A percentile compares a stretch with the other conserved stretches of the same genome.
phyloP scores from a whole-genome alignment of 2,888 invertebrate species.

The Minunthozetes semirufus region DNA sequence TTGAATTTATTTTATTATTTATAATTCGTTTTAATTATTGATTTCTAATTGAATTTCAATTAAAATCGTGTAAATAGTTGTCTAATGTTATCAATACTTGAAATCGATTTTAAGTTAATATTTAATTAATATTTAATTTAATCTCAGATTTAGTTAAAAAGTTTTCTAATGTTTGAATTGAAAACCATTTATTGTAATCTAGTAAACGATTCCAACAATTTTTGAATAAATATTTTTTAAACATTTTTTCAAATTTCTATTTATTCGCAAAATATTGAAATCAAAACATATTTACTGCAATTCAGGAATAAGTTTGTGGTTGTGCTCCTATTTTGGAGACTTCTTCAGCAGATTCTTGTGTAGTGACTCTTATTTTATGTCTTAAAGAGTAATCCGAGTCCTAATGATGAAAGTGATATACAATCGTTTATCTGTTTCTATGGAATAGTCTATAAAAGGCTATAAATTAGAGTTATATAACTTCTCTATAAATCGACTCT shows the following conservation, averaged over 20 bases:
- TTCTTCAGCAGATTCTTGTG: too few relatives aligned
- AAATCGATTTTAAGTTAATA: neutral
- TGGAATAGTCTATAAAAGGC: too few relatives aligned
- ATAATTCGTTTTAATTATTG: neutral
- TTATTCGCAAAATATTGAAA: neutral
- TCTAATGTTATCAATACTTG: neutral
- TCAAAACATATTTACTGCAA: too few relatives aligned
- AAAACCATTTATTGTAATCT: slow-evolving; percentile 17
- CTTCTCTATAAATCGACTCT: neutral
- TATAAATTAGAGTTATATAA: neutral
- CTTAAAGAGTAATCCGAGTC: too few relatives aligned
- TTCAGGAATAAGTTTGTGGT: too few relatives aligned
- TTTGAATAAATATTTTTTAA: neutral
- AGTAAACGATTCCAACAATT: neutral
- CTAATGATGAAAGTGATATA: too few relatives aligned
- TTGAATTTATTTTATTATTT: neutral
- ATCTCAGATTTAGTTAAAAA: neutral
- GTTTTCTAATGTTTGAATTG: neutral
- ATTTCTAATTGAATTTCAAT: neutral
- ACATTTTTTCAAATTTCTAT: neutral
- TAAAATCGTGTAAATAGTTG: neutral
- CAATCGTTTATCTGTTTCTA: too few relatives aligned
- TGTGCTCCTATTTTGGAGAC: too few relatives aligned
- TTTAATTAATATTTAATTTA: neutral
- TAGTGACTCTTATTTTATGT: too few relatives aligned